These are phyloP conservation scores for Scortum barcoo DNA, from an alignment of 2,113 vertebrate genomes.

Conservation along the genomic window DNA sequence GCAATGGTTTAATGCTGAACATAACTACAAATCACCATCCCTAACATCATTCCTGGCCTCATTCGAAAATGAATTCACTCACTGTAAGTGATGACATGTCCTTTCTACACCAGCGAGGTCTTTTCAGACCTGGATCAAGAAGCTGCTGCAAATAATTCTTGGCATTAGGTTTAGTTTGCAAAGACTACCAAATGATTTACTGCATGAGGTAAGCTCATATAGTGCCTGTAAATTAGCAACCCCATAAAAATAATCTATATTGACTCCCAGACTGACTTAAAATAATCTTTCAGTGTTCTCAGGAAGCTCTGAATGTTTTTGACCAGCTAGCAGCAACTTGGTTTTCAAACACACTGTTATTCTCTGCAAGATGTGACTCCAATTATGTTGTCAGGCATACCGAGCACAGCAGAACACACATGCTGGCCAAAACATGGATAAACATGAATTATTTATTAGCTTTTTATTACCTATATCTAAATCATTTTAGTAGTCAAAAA, in stretches of 20 bases:
- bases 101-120: constrained; percentile 20
- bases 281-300: not conserved
- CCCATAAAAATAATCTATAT: constrained; percentile 3
- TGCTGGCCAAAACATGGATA: not conserved
- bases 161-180: constrained; percentile 34
- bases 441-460: not conserved
- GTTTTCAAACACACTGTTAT: not conserved
- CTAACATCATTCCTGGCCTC: constrained; percentile 32
- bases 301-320: not conserved
- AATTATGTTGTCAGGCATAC: not conserved
- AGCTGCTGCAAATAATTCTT: constrained; percentile 36
- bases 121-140: constrained; percentile 36
- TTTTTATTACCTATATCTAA: not conserved
- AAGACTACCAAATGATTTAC: constrained; percentile 27
- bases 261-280: constrained; percentile 1
- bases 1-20: constrained; percentile 37
- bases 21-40: constrained; percentile 43
- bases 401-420: not conserved
- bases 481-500: not conserved
- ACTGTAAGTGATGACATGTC: constrained; percentile 24
- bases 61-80: constrained; percentile 28
- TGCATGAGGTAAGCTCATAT: constrained; percentile 8
- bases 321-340: not conserved
- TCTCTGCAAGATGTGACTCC: not conserved
- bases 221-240: constrained; percentile 13